Percentiles rank a stretch among this genome's conserved stretches.
Conservation (phyloP, 2,113 vertebrate genomes). For the Cercocebus atys region DNA sequence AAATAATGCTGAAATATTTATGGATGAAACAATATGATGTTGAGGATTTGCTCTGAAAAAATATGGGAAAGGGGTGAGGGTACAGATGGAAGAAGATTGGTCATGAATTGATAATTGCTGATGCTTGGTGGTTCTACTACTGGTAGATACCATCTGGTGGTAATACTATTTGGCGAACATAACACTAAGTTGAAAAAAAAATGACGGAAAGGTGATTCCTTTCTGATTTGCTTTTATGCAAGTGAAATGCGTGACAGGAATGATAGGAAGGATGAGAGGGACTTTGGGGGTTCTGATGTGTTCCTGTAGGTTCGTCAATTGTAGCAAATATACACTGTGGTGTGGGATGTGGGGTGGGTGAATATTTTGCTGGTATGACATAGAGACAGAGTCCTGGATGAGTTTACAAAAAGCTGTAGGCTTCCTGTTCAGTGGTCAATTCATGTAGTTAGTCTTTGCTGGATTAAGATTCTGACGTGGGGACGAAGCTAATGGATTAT, state of each 20-base stretch:
- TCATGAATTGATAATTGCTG: neutral
- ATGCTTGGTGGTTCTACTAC: neutral
- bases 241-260: too few species aligned
- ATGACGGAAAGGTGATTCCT: neutral
- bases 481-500: slow-evolving; percentile 58
- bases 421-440: slow-evolving; percentile 68
- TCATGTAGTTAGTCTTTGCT: slow-evolving; percentile 51
- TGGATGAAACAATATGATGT: neutral
- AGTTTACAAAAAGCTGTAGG: slow-evolving; percentile 52
- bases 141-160: too few species aligned
- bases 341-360: too few species aligned
- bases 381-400: neutral
- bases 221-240: too few species aligned
- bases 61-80: neutral
- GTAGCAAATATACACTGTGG: too few species aligned
- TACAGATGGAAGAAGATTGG: neutral
- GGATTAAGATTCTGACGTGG: slow-evolving; percentile 70
- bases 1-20: slow-evolving; percentile 2
- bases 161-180: slow-evolving; percentile 6
- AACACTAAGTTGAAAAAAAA: neutral
- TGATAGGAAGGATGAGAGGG: too few species aligned
- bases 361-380: slow-evolving; percentile 24
- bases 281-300: too few species aligned
- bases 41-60: slow-evolving; percentile 43
- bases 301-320: too few species aligned